Evolutionary conservation across 2,888 invertebrate species (phyloP), one percentile per base, ranked within the genome.

Genomic region (Corbicula japonica): DNA sequence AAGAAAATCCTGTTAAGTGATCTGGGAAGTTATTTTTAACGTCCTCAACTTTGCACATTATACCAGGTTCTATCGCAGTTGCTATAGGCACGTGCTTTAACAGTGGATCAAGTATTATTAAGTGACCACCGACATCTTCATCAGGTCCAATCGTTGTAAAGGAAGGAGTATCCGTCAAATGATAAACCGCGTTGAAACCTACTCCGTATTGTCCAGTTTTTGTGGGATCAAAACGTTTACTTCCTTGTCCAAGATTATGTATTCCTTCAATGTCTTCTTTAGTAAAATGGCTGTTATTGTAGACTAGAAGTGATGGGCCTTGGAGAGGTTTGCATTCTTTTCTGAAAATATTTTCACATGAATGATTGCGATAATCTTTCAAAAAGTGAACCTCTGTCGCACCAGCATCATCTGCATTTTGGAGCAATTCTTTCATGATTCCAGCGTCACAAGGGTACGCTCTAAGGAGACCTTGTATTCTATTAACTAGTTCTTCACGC

Each of bases 31-130:
- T 32, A 12, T 62, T 48, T 34, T 72, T 54, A 3, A 86, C 30
- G 1, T 62, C 75, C 2, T 65, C n/a, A 23, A 84, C 56, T 26
- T 86, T n/a, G 60, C 52, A 80, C 56, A 66, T 66, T 5, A 68
- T 70, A 23, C 87, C 86, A 10, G 86, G 86, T 46, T 69, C 62
- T n/a, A 52, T 35, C 18, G 15, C 32, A 3, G 48, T 46, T 34
- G 83, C 76, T 10, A 76, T 84, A 6, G 88, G 88, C 1, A 91
- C 82, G 76, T 88, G 88, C 54, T 79, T 85, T 30, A 86, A 88
- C 35, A 90, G 83, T 21, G 92, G 92, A 80, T 92, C 92, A 79
- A 92, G 88, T n/a, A 91, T 76, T 76, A 90, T 89, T 4, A 92
- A 63, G 8, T 77, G 83, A 58, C 91, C 89, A 2, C 87, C 86